Base-by-base conservation (phyloP, 2,888 invertebrate species). In the Gymnocheta viridis region DNA sequence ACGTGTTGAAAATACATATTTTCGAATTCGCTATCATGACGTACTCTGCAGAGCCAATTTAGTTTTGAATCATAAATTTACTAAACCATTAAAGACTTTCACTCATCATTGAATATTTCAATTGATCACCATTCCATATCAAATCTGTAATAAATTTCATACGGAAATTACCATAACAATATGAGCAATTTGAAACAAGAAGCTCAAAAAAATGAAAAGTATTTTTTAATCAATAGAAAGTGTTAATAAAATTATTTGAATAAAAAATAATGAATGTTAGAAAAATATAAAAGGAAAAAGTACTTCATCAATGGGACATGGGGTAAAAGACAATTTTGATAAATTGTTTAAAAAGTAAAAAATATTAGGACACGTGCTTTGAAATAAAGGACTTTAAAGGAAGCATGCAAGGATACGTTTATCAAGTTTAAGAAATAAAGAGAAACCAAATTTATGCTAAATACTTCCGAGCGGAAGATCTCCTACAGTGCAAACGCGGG, bases 201-300 rank as follows among this genome's bases (percentile, higher is more conserved):
- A 38, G 29, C 41, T 70, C 10, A 29, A 56, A 76, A 2, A 72
- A 14, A 49, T 2, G 0, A 29, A 49, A 60, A 69, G 38, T 77
- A 44, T 24, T 38, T 38, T 47, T 41, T 32, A 24, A 74, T 81
- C 49, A 51, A 66, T 72, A 44, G 54, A 82, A 82, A 82, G 81
- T 74, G 81, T 81, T 74, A 81, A 66, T 56, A 77, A 56, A 66
- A 49, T 58, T 70, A 72, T 72, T 78, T 78, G 60, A 66, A 82
- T 82, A 58, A 77, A 49, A 77, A 74, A 64, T 10, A 49, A 14
- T 22, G 44, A 17, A 44, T 47, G 19, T 1, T 2, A 27, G 32
- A 47, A 5, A 19, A 54, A 24, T 17, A 19, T 44, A n/a, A 41
- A 74, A 82, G 67, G 17, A 77, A 70, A 77, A 12, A 60, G 38